Evolutionary conservation across 2,888 invertebrate species (phyloP).

Genomic region (Rhingia campestris): DNA sequence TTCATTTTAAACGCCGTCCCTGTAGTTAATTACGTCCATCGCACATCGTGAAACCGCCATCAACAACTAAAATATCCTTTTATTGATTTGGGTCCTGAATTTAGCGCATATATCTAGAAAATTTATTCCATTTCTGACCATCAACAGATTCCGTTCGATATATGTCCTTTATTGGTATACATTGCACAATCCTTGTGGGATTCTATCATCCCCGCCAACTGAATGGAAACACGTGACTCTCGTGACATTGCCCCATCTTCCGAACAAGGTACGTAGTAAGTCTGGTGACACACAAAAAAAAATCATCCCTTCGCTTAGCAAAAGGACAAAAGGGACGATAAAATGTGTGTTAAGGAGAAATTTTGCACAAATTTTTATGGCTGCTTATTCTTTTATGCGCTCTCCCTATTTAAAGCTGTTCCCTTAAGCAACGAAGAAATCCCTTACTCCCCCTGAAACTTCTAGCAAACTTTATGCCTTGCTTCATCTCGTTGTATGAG

Average conservation of each 20-base stretch:
- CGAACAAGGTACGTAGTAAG: constrained; percentile 19
- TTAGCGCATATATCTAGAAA: constrained; percentile 4
- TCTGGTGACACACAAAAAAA: constrained; percentile 55
- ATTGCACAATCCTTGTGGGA: neutral
- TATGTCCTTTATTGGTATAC: neutral
- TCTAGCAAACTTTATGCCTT: constrained; percentile 25
- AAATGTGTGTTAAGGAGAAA: constrained; percentile 49
- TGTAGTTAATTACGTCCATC: constrained; percentile 37
- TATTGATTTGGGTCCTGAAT: no score
- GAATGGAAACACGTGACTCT: constrained; percentile 62
- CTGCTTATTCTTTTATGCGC: constrained; percentile 11
- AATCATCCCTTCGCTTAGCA: constrained; percentile 1
- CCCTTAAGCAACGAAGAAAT: neutral
- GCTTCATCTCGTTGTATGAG: neutral
- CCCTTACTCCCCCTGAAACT: neutral
- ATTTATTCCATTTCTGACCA: constrained; percentile 48
- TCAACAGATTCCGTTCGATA: constrained; percentile 18
- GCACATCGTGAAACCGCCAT: neutral
- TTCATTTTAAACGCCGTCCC: constrained; percentile 41
- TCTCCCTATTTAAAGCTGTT: neutral
- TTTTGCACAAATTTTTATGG: constrained; percentile 62
- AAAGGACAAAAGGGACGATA: constrained; percentile 40
- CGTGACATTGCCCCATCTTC: constrained; percentile 11
- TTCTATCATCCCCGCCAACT: neutral
- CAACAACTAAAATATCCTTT: neutral